Evolutionary conservation across 2,888 invertebrate species (phyloP).

Genomic region (Trachelus tabidus): DNA sequence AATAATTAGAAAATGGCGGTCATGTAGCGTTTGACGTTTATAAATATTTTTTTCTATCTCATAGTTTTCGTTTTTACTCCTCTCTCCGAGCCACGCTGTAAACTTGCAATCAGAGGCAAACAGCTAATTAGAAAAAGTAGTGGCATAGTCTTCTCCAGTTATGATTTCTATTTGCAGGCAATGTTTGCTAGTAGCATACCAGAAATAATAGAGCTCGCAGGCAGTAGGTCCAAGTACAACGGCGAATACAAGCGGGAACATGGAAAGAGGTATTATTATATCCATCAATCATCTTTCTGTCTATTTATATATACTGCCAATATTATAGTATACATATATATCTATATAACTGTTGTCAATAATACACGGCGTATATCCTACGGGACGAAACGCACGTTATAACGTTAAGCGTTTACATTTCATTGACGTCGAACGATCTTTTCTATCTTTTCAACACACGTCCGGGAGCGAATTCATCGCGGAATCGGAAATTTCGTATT

Average conservation of each 20-base stretch:
- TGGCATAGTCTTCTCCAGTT: conserved; percentile 36
- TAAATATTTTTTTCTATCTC: neutral
- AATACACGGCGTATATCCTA: neutral
- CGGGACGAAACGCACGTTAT: too few relatives aligned
- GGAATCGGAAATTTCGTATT: too few relatives aligned
- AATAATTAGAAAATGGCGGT: too few relatives aligned
- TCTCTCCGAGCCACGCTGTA: neutral
- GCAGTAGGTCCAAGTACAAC: conserved; percentile 99
- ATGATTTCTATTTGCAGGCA: conserved; percentile 86
- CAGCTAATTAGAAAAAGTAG: neutral
- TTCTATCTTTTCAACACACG: too few relatives aligned
- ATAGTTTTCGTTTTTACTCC: neutral
- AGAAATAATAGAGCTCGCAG: conserved; percentile 99
- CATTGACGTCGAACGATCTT: too few relatives aligned
- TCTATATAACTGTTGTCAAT: conserved; percentile 10
- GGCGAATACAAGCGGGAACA: conserved; percentile 99
- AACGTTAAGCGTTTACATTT: too few relatives aligned
- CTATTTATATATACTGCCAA: neutral
- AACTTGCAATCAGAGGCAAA: neutral
- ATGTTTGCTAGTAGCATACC: conserved; percentile 99
- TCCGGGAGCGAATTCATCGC: too few relatives aligned
- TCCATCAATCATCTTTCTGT: conserved; percentile 32
- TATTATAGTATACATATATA: conserved; percentile 14
- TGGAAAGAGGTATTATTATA: conserved; percentile 90
- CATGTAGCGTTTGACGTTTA: neutral